Evolutionary conservation across 2,797 vertebrate genomes (phyloP).

Genomic region (Gymnothorax javanicus): DNA sequence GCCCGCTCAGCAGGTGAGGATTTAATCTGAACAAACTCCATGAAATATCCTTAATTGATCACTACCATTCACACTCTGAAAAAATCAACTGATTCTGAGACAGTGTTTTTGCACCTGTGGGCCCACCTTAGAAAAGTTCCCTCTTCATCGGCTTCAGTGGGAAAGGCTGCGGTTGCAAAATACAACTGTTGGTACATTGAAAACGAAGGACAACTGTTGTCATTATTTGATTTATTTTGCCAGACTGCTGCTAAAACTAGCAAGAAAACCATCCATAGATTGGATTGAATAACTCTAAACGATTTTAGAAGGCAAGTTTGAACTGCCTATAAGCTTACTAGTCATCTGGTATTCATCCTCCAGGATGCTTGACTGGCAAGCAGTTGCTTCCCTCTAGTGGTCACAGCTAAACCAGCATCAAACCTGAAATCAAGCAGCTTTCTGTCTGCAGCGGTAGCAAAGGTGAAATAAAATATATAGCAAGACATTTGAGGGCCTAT

Average conservation of each 20-base stretch:
- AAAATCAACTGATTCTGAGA: no score
- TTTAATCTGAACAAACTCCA: no score
- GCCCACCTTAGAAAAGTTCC: no score
- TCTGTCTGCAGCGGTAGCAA: no score
- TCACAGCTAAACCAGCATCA: neutral
- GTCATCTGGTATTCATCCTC: neutral
- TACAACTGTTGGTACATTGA: neutral
- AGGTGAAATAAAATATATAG: no score
- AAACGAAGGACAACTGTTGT: neutral
- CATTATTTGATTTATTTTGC: neutral
- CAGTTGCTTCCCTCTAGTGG: constrained; percentile 2
- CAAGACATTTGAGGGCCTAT: no score
- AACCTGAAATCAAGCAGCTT: neutral
- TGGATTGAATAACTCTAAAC: neutral
- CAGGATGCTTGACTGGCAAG: neutral
- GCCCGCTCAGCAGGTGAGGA: no score
- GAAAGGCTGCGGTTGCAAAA: neutral
- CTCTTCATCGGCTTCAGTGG: no score
- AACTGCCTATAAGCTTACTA: neutral
- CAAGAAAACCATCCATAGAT: neutral
- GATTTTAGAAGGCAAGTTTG: neutral
- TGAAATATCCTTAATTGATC: no score
- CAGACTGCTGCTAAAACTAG: neutral
- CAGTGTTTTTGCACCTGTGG: no score
- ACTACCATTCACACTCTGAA: no score